phyloP scores from a whole-genome alignment of 2,888 invertebrate species.

The Melinopterus prodromus region DNA sequence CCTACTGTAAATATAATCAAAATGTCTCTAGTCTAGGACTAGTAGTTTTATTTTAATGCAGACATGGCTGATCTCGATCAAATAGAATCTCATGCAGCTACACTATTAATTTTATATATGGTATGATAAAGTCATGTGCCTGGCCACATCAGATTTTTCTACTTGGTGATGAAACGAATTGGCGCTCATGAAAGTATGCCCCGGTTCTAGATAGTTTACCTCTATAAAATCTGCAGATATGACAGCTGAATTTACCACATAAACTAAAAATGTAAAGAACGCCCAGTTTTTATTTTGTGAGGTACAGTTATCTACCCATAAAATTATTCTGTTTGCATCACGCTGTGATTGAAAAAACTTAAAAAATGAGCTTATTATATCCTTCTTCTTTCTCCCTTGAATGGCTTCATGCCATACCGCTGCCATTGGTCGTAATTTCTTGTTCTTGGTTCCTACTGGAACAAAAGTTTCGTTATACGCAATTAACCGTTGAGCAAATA shows the following conservation, averaged over 20 bases:
- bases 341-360: conserved; percentile 12
- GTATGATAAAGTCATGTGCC: too few relatives aligned
- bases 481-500: not conserved
- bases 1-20: too few relatives aligned
- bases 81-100: too few relatives aligned
- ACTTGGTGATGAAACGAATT: conserved; percentile 52
- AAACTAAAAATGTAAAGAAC: conserved; percentile 38
- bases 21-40: too few relatives aligned
- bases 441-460: conserved; percentile 20
- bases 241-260: conserved; percentile 36
- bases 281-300: conserved; percentile 36
- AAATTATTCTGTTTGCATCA: not conserved
- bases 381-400: not conserved
- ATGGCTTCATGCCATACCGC: conserved; percentile 13
- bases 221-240: conserved; percentile 29
- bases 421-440: not conserved
- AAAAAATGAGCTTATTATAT: conserved; percentile 12
- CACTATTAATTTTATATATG: too few relatives aligned
- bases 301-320: conserved; percentile 8
- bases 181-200: conserved; percentile 51
- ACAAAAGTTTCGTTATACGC: conserved; percentile 26
- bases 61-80: too few relatives aligned
- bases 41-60: too few relatives aligned
- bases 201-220: conserved; percentile 46
- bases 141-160: too few relatives aligned